Base-by-base conservation (phyloP, 2,888 invertebrate genomes). In the Aphidius colemani region DNA sequence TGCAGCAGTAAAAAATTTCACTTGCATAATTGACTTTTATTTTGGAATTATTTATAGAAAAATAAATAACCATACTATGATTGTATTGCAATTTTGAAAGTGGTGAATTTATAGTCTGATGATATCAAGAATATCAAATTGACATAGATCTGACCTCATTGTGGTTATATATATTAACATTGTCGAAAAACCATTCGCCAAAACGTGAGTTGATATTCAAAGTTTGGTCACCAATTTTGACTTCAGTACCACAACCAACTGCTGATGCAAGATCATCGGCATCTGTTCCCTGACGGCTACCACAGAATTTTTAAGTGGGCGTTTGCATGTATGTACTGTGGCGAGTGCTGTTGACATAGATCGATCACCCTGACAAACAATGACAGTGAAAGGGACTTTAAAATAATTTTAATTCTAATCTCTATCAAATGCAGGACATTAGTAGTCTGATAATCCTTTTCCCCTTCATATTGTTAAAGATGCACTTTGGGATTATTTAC, bases 71-170 rank as follows among this genome's bases (percentile, higher is more conserved):
- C 13, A 18, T 18, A 30, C 30, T 30, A 30, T 30, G 5, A 30
- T 30, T 30, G 30, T 30, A 5, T 3, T 30, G 30, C 30, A 30
- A 30, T 30, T 30, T 30, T 30, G 3, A 30, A 30, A 30, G 30
- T 3, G 30, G 2, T 30, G 5, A 30, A 30, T 30, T 30, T 30
- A 30, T 30, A 30, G 3, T 30, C 30, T 30, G 5, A 30, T 30
- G 30, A 30, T 30, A 30, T 30, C 30, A 30, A 30, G 30, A 30
- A 30, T 30, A 30, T 5, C 30, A 45, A 30, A 66, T 46, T 72
- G 73, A 77, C 74, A 72, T 71, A 64, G 72, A 72, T 64, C 66
- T 65, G 70, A 72, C 70, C 70, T 71, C 71, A 71, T 68, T 69
- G 72, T 51, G 60, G 62, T 63, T 65, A 58, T 59, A 64, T 64